Percentiles rank a stretch among this genome's conserved stretches.
Conservation (phyloP, 2,797 vertebrate species). For the Anomalospiza imberbis region DNA sequence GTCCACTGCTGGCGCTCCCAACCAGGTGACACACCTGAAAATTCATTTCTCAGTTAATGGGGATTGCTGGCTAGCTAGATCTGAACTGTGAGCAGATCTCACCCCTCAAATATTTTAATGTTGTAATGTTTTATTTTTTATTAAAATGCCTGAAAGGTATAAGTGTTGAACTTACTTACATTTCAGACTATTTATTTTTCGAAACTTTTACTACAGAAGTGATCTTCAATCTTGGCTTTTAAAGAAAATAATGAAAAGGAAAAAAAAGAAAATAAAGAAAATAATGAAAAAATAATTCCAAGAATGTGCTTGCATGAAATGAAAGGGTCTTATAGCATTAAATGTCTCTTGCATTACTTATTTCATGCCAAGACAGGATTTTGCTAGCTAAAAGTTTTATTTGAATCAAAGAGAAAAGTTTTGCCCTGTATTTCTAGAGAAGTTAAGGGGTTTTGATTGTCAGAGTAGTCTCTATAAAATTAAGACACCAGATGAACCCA, state of each 20-base stretch:
- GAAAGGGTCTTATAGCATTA: neutral
- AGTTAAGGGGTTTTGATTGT: neutral
- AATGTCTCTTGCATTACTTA: neutral
- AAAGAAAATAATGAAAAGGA: neutral
- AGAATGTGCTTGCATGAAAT: neutral
- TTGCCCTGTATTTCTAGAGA: neutral
- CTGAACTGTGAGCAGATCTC: neutral
- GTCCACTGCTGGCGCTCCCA: neutral
- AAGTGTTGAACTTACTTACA: neutral
- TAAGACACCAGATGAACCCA: slow-evolving; percentile 43
- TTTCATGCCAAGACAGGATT: neutral
- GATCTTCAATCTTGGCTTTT: neutral
- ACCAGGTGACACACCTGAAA: neutral
- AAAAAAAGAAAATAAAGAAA: too few relatives aligned
- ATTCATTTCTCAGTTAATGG: neutral
- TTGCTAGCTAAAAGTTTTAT: neutral
- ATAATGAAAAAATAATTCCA: neutral
- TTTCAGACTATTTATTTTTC: neutral
- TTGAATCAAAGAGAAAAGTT: neutral
- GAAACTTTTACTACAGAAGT: neutral
- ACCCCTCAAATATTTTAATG: neutral
- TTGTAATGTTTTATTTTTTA: neutral
- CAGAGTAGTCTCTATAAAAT: neutral
- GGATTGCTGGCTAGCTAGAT: neutral
- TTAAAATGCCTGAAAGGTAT: neutral